Evolutionary conservation across 1,140 invertebrate genomes (phyloP), one percentile per base, ranked within the genome.

Genomic region (Ylistrum balloti): DNA sequence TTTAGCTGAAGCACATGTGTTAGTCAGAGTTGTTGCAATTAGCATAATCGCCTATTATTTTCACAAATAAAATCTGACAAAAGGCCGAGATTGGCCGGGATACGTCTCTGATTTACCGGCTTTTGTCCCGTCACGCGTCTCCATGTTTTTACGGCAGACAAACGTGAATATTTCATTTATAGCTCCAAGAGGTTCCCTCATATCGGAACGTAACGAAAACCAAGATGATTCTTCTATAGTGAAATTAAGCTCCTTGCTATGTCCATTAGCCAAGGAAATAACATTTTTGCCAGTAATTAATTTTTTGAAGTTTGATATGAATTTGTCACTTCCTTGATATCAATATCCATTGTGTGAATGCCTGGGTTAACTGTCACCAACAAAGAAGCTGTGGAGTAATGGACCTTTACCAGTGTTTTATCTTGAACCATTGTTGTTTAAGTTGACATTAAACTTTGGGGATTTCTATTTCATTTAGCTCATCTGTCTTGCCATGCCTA

Each of bases 151-250:
- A 74, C 56, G 22, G 56, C 56, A 74, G 56, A 74, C 56, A 74
- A 74, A 74, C 56, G 56, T 74, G 56, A 74, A 74, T 74, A 74
- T 74, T 74, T 74, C 56, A 74, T 74, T 74, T 74, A 74, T 74
- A 7, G 56, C 56, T 74, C 56, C 56, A 5, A 74, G 56, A 74
- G 56, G 28, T 74, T 74, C 56, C 56, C 56, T 28, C 22, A 74
- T 74, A 74, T 74, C 56, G 1, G n/a, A 74, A 74, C 56, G 45
- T 74, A 74, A 74, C 56, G 22, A 74, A 74, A 74, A 28, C 56
- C n/a, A 28, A 74, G 56, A 28, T n/a, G 56, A 74, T 74, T 74
- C 56, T 74, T 28, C 13, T n/a, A 74, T n/a, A 74, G 56, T 74
- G 56, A 74, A 74, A 74, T 74, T 74, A 74, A 74, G 56, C 56